Percentiles rank a stretch among this genome's conserved stretches.
Conservation (phyloP, 2,797 vertebrate species). For the Gastrophryne carolinensis region DNA sequence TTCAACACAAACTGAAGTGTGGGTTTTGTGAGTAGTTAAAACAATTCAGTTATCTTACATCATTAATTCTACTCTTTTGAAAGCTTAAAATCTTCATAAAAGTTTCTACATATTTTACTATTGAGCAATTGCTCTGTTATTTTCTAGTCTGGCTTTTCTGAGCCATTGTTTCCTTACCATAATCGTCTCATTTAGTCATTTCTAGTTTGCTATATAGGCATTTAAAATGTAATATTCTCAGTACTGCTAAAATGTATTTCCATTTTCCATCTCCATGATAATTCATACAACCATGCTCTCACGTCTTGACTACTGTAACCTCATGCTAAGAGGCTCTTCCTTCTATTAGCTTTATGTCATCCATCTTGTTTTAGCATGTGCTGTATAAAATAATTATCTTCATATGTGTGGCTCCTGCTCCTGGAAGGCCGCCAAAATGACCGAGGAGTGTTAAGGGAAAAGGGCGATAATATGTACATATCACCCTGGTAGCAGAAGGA, state of each 20-base stretch:
- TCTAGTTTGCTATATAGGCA: neutral
- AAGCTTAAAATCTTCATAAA: neutral
- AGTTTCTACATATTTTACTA: neutral
- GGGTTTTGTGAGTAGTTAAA: slow-evolving; percentile 23
- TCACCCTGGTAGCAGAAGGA: too few relatives aligned
- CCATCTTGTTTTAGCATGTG: neutral
- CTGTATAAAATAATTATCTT: too few relatives aligned
- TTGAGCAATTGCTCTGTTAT: neutral
- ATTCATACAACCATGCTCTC: neutral
- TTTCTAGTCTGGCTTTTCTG: neutral
- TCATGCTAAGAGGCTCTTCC: neutral
- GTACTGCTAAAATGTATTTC: neutral
- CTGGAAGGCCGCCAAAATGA: too few relatives aligned
- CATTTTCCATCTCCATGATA: neutral
- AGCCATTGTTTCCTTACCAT: neutral
- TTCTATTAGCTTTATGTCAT: neutral
- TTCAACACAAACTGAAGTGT: too few relatives aligned
- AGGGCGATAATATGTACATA: too few relatives aligned
- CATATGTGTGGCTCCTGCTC: too few relatives aligned
- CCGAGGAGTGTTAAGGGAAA: too few relatives aligned
- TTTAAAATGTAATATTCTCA: neutral
- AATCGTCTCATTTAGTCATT: neutral
- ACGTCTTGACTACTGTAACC: neutral
- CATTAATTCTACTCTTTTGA: neutral
- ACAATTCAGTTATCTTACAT: slow-evolving; percentile 29